Evolutionary conservation across 1,140 invertebrate genomes (phyloP).

Genomic region (Drosophila pruinosa): DNA sequence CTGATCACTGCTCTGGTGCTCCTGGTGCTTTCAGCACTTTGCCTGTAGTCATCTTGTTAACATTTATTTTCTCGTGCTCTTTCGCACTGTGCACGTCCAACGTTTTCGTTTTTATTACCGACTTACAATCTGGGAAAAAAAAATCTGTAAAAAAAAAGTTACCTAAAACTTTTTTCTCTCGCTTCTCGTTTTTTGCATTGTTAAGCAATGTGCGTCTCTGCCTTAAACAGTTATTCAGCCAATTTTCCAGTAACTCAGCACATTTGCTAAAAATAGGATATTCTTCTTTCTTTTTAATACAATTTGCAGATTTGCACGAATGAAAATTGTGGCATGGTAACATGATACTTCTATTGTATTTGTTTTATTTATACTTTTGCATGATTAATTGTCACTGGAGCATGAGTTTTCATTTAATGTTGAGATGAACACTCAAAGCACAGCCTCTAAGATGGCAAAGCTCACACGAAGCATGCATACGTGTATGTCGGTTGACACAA

Average conservation of each 20-base stretch:
- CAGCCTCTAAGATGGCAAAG: not conserved
- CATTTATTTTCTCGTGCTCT: slow-evolving; percentile 60
- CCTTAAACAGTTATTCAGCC: slow-evolving; percentile 67
- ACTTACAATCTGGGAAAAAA: slow-evolving; percentile 56
- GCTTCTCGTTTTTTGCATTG: slow-evolving; percentile 51
- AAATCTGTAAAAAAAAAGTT: too few species aligned
- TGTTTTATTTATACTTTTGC: not conserved
- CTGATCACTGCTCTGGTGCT: not conserved
- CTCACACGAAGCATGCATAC: not conserved
- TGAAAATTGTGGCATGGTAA: not conserved
- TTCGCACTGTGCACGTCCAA: slow-evolving; percentile 23
- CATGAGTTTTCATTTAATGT: too few species aligned
- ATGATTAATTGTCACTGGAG: not conserved
- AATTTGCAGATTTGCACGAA: not conserved
- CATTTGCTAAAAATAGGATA: not conserved
- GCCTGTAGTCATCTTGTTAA: slow-evolving; percentile 63
- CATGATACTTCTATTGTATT: not conserved
- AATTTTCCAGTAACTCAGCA: slow-evolving; percentile 37
- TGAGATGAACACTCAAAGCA: not conserved
- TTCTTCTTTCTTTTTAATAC: not conserved
- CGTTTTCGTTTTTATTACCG: slow-evolving; percentile 40
- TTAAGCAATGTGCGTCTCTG: slow-evolving; percentile 28
- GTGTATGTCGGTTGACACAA: not conserved
- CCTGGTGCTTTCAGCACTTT: not conserved
- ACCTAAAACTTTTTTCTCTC: slow-evolving; percentile 49